These are phyloP conservation scores for Cherax quadricarinatus DNA, from an alignment of 1,140 invertebrate species.

Conservation along the genomic window DNA sequence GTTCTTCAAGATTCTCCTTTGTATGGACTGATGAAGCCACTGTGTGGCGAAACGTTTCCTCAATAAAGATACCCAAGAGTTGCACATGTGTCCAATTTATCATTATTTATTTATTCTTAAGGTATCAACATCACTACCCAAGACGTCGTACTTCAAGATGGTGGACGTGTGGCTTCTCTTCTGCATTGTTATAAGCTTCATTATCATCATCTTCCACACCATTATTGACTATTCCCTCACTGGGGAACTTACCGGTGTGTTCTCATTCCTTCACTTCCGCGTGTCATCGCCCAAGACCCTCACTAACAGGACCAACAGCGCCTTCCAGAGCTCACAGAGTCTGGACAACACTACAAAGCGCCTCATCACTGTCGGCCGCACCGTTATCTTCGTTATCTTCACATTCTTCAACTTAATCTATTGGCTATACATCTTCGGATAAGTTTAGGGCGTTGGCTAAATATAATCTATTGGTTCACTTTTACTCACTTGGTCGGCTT, in stretches of 20 bases:
- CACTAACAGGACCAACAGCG: background rate
- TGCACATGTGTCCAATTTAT: no score
- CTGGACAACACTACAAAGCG: background rate
- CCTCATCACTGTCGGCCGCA: background rate
- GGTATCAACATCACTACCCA: constrained; percentile 19
- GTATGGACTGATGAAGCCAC: no score
- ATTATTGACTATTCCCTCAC: constrained; percentile 13
- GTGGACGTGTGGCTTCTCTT: constrained; percentile 43
- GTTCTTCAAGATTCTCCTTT: no score
- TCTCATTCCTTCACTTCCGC: background rate
- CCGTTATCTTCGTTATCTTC: background rate
- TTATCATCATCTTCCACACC: constrained; percentile 26
- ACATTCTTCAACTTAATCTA: constrained; percentile 12
- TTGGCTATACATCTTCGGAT: constrained; percentile 21
- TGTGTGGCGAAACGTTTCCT: no score
- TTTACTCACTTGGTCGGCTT: no score
- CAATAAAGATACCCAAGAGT: no score
- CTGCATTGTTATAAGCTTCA: constrained; percentile 25
- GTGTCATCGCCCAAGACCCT: background rate
- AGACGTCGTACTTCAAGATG: constrained; percentile 44
- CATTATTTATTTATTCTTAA: background rate
- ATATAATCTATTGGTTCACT: no score
- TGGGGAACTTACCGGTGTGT: background rate
- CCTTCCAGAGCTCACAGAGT: no score
- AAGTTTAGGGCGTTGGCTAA: background rate